Evolutionary conservation across 1,140 invertebrate genomes (phyloP).

Genomic region (Drosophila busckii): DNA sequence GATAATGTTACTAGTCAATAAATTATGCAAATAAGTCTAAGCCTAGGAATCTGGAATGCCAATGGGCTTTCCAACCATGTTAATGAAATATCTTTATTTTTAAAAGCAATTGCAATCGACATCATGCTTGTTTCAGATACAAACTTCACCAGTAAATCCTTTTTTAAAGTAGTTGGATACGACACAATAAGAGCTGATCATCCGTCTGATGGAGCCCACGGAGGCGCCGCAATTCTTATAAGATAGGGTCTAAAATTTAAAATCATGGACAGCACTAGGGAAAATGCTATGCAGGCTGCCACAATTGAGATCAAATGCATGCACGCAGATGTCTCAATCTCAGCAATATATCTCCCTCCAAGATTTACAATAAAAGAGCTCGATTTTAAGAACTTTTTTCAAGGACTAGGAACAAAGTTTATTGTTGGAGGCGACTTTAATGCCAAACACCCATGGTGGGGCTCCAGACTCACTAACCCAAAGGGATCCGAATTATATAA

Average conservation of each 20-base stretch:
- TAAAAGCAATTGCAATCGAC: constrained; percentile 12
- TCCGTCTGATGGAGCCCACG: constrained; percentile 20
- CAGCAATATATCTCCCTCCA: too few species aligned
- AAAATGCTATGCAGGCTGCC: too few species aligned
- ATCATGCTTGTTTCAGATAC: constrained; percentile 48
- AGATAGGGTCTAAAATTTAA: too few species aligned
- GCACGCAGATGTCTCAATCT: too few species aligned
- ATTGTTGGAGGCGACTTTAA: constrained; percentile 78
- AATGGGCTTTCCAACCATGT: constrained; percentile 22
- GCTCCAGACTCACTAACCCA: constrained; percentile 63
- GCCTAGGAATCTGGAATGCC: constrained; percentile 21
- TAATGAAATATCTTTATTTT: constrained; percentile 26
- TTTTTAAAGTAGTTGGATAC: constrained; percentile 26
- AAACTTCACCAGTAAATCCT: constrained; percentile 66
- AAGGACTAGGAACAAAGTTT: constrained; percentile 60
- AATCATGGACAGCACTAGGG: too few species aligned
- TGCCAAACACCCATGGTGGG: constrained; percentile 78
- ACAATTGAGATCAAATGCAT: too few species aligned
- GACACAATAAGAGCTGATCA: constrained; percentile 12
- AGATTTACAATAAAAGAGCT: too few species aligned
- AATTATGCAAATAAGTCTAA: constrained; percentile 27
- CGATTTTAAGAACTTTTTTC: too few species aligned
- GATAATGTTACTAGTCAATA: constrained; percentile 20
- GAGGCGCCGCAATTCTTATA: too few species aligned
- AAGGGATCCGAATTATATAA: constrained; percentile 57